These are phyloP conservation scores for Synanceia verrucosa DNA, from an alignment of 2,797 vertebrate species.

Conservation along the genomic window DNA sequence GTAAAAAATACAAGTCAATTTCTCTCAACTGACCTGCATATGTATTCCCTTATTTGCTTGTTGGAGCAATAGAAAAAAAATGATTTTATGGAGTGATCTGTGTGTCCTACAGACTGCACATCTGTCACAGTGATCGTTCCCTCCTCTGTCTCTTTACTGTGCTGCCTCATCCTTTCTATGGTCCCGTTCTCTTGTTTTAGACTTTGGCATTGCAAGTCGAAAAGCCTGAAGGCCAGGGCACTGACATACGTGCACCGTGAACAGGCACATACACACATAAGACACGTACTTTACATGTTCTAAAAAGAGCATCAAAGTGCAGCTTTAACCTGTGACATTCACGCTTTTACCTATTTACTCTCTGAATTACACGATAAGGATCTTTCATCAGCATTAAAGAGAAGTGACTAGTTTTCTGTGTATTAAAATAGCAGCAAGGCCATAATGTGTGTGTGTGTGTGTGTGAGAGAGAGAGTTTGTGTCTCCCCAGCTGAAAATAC, in stretches of 20 bases:
- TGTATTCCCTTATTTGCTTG: not conserved
- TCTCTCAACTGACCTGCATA: not conserved
- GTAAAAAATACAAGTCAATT: not conserved
- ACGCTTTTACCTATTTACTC: not conserved
- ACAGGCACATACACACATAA: conserved; percentile 6
- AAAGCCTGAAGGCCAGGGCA: conserved; percentile 10
- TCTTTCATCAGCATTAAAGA: not conserved
- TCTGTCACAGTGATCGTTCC: conserved; percentile 8
- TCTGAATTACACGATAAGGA: not conserved
- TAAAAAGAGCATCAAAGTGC: not conserved
- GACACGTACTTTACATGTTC: not conserved
- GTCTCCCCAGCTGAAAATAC: conserved; percentile 56
- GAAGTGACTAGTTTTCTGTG: conserved; percentile 7
- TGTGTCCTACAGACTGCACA: conserved; percentile 18
- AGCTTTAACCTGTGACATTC: conserved; percentile 25
- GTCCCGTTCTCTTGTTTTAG: conserved; percentile 37
- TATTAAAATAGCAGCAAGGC: not conserved
- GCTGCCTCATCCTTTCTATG: conserved; percentile 29
- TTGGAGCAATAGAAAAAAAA: not conserved
- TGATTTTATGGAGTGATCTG: not conserved
- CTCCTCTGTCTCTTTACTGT: conserved; percentile 6
- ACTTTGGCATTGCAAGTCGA: not conserved
- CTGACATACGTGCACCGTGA: too few relatives aligned
- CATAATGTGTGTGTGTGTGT: not conserved
- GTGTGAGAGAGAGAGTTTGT: conserved; percentile 6